Evolutionary conservation across 2,797 vertebrate genomes (phyloP), one percentile per base, ranked within the genome.

Genomic region (Myripristis murdjan): DNA sequence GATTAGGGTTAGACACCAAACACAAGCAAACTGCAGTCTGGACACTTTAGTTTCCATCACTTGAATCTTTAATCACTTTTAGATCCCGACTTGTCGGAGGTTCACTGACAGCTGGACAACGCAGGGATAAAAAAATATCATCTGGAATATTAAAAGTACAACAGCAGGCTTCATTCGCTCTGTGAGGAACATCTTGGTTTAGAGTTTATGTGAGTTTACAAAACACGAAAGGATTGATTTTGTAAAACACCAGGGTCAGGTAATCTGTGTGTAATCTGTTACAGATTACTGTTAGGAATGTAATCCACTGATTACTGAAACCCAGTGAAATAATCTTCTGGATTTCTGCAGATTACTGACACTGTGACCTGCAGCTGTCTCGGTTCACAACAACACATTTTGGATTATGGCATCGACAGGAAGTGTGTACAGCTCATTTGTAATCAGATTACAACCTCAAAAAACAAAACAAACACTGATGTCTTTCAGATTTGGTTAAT

Each of bases 51-150:
- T 73, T 72, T 82, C 48, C 64, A 75, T 8, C 8, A 22, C 54
- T 75, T 85, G 61, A 67, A 67, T 70, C 41, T 43, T 24, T 55
- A 18, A 75, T 66, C 26, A 66, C 62, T 48, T 52, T 61, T 20
- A 72, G 64, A 3, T 33, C 26, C 11, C 0, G 9, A 54, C 62
- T 64, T 15, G 26, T 51, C 23, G 53, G 47, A 48, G 70, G 70
- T 74, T 72, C 33, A 68, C 56, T 53, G 70, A 43, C 15, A 16
- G 41, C 54, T 41, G 57, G 62, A 67, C 33, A 43, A 85, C 67
- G 65, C 70, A 63, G 68, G 63, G 47, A 64, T 89, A 89, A 63
- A 89, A 87, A 87, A 89, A 86, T 87, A 86, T 81, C 70, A 77
- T 86, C 75, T 87, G 69, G 73, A 77, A 77, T 79, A 75, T 62